A percentile compares a stretch with the other conserved stretches of the same genome.
phyloP scores from a whole-genome alignment of 2,797 vertebrate genomes.

The Hypotaenidia philippensis region DNA sequence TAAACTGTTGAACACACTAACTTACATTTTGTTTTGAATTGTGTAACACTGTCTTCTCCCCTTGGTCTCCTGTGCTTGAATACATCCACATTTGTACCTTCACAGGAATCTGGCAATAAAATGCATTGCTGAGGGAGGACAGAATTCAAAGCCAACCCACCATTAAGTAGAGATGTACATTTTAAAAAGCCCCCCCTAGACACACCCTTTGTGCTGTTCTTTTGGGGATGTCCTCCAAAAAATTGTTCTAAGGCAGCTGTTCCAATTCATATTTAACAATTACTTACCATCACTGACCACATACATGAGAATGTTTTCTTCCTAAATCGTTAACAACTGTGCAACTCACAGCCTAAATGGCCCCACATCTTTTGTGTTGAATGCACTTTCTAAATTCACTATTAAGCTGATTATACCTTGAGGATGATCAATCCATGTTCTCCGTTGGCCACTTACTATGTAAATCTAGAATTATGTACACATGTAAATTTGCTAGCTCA shows the following conservation, averaged over 20 bases:
- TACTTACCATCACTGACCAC: background rate
- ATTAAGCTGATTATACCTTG: background rate
- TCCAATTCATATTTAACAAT: background rate
- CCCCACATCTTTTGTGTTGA: background rate
- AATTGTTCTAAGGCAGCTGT: background rate
- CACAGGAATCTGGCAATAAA: background rate
- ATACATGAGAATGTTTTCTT: background rate
- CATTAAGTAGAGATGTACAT: background rate
- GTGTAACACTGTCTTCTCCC: background rate
- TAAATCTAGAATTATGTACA: background rate
- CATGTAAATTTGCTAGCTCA: background rate
- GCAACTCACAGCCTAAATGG: background rate
- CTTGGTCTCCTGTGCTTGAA: background rate
- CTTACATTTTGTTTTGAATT: background rate
- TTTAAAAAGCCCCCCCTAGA: background rate
- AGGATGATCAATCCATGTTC: background rate
- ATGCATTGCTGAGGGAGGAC: background rate
- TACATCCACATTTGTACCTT: background rate
- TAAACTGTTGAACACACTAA: background rate
- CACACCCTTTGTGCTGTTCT: background rate
- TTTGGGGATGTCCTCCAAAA: background rate
- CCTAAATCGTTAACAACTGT: background rate
- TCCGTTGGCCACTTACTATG: background rate
- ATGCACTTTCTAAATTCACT: background rate
- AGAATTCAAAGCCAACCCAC: background rate